Evolutionary conservation across 2,797 vertebrate species (phyloP).

Genomic region (Bradypus variegatus): DNA sequence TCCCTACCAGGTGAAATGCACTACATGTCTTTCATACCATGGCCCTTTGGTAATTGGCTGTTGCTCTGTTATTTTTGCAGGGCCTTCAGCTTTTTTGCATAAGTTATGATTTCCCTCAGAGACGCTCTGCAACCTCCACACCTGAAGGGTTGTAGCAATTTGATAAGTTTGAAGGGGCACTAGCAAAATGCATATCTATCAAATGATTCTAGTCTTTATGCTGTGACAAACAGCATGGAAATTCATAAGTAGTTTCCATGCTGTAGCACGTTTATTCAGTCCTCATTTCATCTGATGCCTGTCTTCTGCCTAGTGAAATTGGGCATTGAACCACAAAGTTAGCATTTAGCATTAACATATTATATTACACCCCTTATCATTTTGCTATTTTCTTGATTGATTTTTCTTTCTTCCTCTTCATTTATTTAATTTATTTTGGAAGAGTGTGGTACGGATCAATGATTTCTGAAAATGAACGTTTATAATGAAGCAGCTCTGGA

Average conservation of each 20-base stretch:
- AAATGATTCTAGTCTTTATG: conserved; percentile 45
- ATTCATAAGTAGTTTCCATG: conserved; percentile 46
- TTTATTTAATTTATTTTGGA: conserved; percentile 44
- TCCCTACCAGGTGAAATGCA: not conserved
- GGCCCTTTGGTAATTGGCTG: not conserved
- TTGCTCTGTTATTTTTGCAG: not conserved
- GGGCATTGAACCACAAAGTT: conserved; percentile 50
- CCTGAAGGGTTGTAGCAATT: conserved; percentile 47
- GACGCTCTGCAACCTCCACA: not conserved
- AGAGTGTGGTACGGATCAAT: conserved; percentile 47
- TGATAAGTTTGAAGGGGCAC: conserved; percentile 56
- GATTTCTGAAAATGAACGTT: conserved; percentile 63
- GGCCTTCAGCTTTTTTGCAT: conserved; percentile 8
- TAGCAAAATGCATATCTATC: conserved; percentile 56
- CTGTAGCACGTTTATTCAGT: not conserved
- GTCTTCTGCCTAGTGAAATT: conserved; percentile 43
- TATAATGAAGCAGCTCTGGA: conserved; percentile 57
- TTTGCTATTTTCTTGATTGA: conserved; percentile 50
- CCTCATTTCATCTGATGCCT: conserved; percentile 50
- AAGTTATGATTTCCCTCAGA: conserved; percentile 11
- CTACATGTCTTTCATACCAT: not conserved
- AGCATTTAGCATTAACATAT: conserved; percentile 44
- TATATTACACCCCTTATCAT: conserved; percentile 6
- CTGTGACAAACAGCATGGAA: conserved; percentile 25
- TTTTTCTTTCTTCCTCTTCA: conserved; percentile 43